phyloP scores from a whole-genome alignment of 2,888 invertebrate genomes.

The Caenorhabditis wallacei region DNA sequence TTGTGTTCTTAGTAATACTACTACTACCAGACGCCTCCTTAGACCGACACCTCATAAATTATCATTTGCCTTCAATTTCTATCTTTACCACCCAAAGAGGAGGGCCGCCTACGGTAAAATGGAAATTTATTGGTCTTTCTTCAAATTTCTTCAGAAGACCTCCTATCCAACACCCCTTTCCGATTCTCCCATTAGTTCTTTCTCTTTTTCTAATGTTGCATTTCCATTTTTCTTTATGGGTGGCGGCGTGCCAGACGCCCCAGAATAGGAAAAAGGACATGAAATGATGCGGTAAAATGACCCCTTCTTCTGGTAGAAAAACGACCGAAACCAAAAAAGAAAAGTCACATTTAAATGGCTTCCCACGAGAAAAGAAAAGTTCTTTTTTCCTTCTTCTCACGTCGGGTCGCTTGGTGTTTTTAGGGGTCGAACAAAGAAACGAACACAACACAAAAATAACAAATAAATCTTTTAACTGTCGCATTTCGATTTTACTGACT shows the following conservation, averaged over 20 bases:
- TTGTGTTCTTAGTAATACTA: conserved; percentile 22
- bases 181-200: conserved; percentile 54
- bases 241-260: conserved; percentile 18
- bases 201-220: conserved; percentile 34
- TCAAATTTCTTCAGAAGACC: conserved; percentile 19
- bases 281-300: conserved; percentile 48
- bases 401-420: no score
- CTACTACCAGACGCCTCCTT: conserved; percentile 12
- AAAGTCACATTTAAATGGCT: conserved; percentile 11
- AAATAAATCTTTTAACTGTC: conserved; percentile 63
- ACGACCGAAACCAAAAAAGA: neutral
- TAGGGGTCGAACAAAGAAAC: conserved; percentile 2
- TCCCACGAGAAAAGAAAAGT: neutral
- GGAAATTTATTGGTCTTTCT: conserved; percentile 51
- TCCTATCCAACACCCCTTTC: no score
- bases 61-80: conserved; percentile 22
- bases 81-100: neutral
- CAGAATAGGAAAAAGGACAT: conserved; percentile 2
- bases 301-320: conserved; percentile 15
- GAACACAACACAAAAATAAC: conserved; percentile 48
- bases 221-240: conserved; percentile 48
- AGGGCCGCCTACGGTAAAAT: conserved; percentile 42
- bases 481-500: conserved; percentile 56
- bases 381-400: conserved; percentile 10
- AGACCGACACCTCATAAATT: conserved; percentile 45